Evolutionary conservation across 1,140 invertebrate genomes (phyloP).

Genomic region (Agraylea sexmaculata): DNA sequence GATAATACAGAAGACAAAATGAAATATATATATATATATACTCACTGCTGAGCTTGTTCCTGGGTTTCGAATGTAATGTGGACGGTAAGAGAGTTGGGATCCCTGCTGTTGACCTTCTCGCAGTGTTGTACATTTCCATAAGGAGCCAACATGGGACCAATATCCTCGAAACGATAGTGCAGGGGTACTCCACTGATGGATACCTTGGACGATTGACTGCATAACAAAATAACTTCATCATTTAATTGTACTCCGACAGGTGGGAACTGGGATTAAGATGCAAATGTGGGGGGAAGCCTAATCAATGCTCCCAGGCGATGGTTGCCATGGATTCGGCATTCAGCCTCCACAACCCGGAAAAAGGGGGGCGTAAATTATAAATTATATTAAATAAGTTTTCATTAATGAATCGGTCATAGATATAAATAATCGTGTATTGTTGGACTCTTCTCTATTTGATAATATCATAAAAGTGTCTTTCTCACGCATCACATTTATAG

Average conservation of each 20-base stretch:
- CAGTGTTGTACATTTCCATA: slow-evolving; percentile 73
- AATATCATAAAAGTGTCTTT: too few relatives aligned
- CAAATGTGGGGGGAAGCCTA: too few relatives aligned
- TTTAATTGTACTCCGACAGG: not conserved
- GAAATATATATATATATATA: slow-evolving; percentile 26
- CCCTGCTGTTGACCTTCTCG: slow-evolving; percentile 70
- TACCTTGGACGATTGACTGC: slow-evolving; percentile 67
- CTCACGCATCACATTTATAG: too few relatives aligned
- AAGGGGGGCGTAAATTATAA: too few relatives aligned
- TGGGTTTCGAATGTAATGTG: slow-evolving; percentile 78
- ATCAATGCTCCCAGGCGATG: too few relatives aligned
- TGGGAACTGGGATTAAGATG: too few relatives aligned
- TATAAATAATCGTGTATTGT: too few relatives aligned
- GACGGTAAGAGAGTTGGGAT: slow-evolving; percentile 64
- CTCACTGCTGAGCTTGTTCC: slow-evolving; percentile 84
- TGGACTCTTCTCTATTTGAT: too few relatives aligned
- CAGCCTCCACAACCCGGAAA: too few relatives aligned
- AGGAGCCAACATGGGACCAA: slow-evolving; percentile 66
- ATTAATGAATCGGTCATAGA: too few relatives aligned
- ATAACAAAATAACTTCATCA: slow-evolving; percentile 43
- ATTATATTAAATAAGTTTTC: too few relatives aligned
- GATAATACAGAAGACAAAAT: not conserved
- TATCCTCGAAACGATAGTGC: slow-evolving; percentile 70
- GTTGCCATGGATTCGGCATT: too few relatives aligned
- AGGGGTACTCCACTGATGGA: slow-evolving; percentile 76